phyloP scores from a whole-genome alignment of 2,113 vertebrate species.

The Glaucomys volans region DNA sequence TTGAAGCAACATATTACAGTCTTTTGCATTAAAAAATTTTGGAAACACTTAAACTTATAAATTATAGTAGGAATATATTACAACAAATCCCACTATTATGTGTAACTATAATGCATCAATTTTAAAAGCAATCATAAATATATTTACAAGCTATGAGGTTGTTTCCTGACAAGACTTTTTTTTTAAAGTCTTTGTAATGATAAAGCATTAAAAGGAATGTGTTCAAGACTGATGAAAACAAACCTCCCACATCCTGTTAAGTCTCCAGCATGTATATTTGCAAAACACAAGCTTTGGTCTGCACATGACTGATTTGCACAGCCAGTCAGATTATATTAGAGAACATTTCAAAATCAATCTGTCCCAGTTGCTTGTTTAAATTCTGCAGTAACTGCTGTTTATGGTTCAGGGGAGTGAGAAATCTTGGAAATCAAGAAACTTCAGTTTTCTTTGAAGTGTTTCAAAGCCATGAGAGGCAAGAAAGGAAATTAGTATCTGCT shows the following conservation, averaged over 20 bases:
- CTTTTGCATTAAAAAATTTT: neutral
- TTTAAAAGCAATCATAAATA: neutral
- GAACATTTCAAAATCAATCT: neutral
- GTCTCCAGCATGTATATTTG: neutral
- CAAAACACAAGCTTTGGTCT: neutral
- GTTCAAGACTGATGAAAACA: neutral
- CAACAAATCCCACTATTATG: no score
- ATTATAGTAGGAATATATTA: neutral
- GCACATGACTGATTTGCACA: neutral
- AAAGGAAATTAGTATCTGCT: neutral
- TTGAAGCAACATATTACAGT: neutral
- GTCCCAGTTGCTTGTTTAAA: neutral
- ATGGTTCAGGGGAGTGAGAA: neutral
- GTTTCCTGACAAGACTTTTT: neutral
- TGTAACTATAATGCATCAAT: no score
- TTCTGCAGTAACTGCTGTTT: neutral
- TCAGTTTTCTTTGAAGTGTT: neutral
- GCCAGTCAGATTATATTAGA: neutral
- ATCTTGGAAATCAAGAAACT: neutral
- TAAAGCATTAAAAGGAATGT: slow-evolving; percentile 44
- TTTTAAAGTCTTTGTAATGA: neutral
- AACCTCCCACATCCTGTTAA: neutral
- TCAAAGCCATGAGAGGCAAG: neutral
- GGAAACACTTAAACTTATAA: neutral
- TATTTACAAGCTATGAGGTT: neutral